Conservation (phyloP, 2,113 vertebrate genomes). For the Nasalis larvatus region DNA sequence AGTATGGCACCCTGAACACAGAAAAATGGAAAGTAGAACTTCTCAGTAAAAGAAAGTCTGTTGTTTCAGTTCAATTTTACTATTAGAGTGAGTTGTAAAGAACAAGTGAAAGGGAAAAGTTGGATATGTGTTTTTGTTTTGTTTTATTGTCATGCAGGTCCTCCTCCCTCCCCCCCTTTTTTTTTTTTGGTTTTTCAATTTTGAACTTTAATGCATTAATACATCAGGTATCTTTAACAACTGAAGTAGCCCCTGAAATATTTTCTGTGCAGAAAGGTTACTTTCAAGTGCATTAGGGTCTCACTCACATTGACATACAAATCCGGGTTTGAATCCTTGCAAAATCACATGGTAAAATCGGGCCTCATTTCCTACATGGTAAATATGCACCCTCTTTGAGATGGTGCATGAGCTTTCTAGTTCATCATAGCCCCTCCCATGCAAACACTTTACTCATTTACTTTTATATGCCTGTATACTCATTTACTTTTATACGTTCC, state of each 20-base stretch:
- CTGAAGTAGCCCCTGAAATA: neutral
- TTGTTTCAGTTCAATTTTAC: neutral
- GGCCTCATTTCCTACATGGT: neutral
- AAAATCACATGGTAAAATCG: neutral
- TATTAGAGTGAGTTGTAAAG: neutral
- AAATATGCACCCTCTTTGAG: neutral
- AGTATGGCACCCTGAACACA: neutral
- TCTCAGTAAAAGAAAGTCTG: neutral
- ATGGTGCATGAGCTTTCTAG: neutral
- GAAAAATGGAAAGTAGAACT: neutral
- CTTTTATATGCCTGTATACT: no score
- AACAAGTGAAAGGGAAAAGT: neutral
- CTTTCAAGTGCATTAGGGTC: neutral
- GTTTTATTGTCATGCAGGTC: neutral
- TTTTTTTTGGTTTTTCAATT: neutral
- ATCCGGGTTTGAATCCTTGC: neutral
- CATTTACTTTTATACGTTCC: neutral
- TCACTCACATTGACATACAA: neutral
- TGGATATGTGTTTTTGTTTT: neutral
- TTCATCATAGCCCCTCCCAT: neutral
- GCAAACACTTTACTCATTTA: neutral
- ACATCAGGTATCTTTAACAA: conserved; percentile 14
- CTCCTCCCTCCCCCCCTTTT: no score
- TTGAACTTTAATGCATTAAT: conserved; percentile 23
- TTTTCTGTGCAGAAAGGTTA: conserved; percentile 5